Percentiles rank a stretch among this genome's conserved stretches.
These are phyloP conservation scores for Meganola albula DNA, from an alignment of 2,888 invertebrate species.

Conservation along the genomic window DNA sequence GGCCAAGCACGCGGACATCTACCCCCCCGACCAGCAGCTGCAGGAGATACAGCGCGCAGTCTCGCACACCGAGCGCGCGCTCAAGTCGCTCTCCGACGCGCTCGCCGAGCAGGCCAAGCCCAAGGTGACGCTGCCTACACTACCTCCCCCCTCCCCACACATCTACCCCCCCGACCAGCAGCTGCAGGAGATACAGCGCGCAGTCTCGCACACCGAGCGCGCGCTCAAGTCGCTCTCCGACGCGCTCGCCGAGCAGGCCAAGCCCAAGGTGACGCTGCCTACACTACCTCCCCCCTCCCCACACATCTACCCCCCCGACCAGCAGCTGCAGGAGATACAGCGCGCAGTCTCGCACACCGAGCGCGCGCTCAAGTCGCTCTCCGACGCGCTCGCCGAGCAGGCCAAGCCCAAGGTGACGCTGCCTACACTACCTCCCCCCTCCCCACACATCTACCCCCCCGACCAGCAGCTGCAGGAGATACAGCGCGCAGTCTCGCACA, in stretches of 20 bases:
- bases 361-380: slow-evolving; percentile 91
- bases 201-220: slow-evolving; percentile 87
- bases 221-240: slow-evolving; percentile 92
- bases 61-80: slow-evolving; percentile 93
- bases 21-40: slow-evolving; percentile 93
- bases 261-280: slow-evolving; percentile 4
- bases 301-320: slow-evolving; percentile 95
- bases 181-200: slow-evolving; percentile 70
- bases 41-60: slow-evolving; percentile 94
- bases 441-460: slow-evolving; percentile 94
- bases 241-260: slow-evolving; percentile 81
- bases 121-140: too few species aligned
- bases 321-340: slow-evolving; percentile 80
- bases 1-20: slow-evolving; percentile 94
- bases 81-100: slow-evolving; percentile 95
- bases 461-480: slow-evolving; percentile 87
- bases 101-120: slow-evolving; percentile 80
- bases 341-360: slow-evolving; percentile 85
- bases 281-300: slow-evolving; percentile 84
- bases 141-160: slow-evolving; percentile 45
- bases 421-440: slow-evolving; percentile 76
- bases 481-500: slow-evolving; percentile 78
- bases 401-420: slow-evolving; percentile 48
- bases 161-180: slow-evolving; percentile 96
- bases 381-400: slow-evolving; percentile 87